Conservation (phyloP, 1,140 invertebrate genomes). For the Caenorhabditis tropicalis region DNA sequence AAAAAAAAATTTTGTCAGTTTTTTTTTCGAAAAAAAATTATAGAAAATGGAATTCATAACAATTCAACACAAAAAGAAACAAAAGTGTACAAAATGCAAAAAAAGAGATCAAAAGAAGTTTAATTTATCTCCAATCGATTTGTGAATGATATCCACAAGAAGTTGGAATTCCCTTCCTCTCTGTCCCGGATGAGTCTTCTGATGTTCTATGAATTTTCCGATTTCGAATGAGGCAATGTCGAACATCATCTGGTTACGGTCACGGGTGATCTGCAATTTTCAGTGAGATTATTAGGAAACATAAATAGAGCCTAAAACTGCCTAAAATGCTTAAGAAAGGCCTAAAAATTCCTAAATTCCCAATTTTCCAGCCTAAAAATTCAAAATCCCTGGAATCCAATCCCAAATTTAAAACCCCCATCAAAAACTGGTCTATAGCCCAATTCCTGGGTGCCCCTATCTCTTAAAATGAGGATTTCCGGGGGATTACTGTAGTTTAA, state of each 20-base stretch:
- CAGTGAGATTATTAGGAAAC: neutral
- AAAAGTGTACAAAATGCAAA: neutral
- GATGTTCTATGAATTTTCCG: conserved; percentile 41
- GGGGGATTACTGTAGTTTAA: no score
- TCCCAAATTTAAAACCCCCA: neutral
- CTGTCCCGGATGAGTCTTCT: neutral
- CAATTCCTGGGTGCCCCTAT: no score
- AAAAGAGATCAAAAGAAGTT: neutral
- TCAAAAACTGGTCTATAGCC: neutral
- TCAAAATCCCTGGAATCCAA: neutral
- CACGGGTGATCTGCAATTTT: conserved; percentile 27
- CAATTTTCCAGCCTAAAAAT: neutral
- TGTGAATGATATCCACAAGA: neutral
- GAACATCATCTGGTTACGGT: conserved; percentile 48
- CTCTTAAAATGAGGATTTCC: no score
- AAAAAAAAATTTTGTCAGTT: no score
- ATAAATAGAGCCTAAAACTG: neutral
- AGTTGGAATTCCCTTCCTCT: neutral
- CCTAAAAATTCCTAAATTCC: neutral
- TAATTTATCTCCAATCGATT: conserved; percentile 12
- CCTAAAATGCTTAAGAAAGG: neutral
- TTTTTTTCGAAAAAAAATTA: no score
- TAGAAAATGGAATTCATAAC: no score
- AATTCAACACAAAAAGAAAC: neutral
- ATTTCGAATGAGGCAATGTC: conserved; percentile 49